Base-by-base conservation (phyloP, 2,797 vertebrate genomes). In the Dallia pectoralis region DNA sequence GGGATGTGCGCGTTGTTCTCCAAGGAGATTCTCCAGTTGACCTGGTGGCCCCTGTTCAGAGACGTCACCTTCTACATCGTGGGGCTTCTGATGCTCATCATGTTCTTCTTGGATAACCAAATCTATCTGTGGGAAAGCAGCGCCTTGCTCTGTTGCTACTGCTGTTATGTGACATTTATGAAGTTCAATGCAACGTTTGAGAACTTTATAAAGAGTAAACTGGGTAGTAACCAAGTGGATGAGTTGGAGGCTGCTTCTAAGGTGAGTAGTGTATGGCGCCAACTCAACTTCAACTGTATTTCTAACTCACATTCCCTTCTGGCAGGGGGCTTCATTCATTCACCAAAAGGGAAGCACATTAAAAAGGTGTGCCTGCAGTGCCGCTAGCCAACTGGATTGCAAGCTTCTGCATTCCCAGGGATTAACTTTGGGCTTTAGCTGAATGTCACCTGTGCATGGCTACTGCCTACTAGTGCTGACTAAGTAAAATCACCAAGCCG, bases 1-100 rank as follows among this genome's bases (percentile, higher is more conserved):
- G 97, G 97, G 81, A 99, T 98, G 97, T 99, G 97, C 74, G 97
- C 97, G 78, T 87, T 99, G 73, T 99, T 99, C 92, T 99, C 97
- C 76, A 95, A 91, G 86, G 96, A 98, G 90, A 94, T 98, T 78
- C 89, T 99, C 85, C 93, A 96, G 87, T 94, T 99, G 84, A 99
- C 97, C 14, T 99, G 97, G 97, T 99, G 97, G 97, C 97, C 97
- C 16, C 96, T 99, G 64, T 98, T 99, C 89, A 93, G 97, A 85
- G 97, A 99, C 73, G 96, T 98, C 84, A 94, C 94, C 40, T 99
- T 99, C 91, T 98, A 99, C 88, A 98, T 97, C 30, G 0, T 98
- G 76, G 97, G 95, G 88, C 90, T 98, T 88, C 92, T 97, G 83
- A 95, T 99, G 93, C 94, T 99, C 74, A 99, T 99, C 79, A 87